Conservation (phyloP, 2,797 vertebrate species). For the Parotocinclus haroldoi region DNA sequence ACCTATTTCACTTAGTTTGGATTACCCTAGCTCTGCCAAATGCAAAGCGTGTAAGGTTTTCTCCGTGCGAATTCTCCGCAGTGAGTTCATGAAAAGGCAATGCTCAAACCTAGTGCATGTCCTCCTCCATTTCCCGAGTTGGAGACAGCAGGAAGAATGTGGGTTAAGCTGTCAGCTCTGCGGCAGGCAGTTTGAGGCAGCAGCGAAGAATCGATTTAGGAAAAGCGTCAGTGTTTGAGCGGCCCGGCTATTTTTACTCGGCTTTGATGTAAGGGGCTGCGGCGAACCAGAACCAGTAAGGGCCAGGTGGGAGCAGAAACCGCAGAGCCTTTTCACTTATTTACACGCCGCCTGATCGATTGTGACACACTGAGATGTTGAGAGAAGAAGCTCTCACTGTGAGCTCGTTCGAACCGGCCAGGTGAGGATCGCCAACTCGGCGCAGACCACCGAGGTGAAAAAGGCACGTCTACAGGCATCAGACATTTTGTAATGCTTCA, state of each 20-base stretch:
- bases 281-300: conserved; percentile 43
- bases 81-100: background rate
- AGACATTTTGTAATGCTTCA: too few species aligned
- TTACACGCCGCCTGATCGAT: conserved; percentile 14
- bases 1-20: background rate
- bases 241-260: conserved; percentile 49
- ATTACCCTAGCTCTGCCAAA: background rate
- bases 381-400: background rate
- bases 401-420: conserved; percentile 1
- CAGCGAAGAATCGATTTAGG: conserved; percentile 48
- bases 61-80: background rate
- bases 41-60: background rate
- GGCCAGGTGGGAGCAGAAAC: conserved; percentile 50
- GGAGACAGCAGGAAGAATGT: conserved; percentile 27
- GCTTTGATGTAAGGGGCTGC: conserved; percentile 50
- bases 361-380: background rate
- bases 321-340: background rate
- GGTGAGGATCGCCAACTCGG: background rate
- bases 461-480: too few species aligned
- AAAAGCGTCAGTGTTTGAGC: conserved; percentile 46
- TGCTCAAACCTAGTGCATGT: background rate
- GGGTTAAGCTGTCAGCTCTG: conserved; percentile 34
- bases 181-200: conserved; percentile 49
- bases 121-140: conserved; percentile 4
- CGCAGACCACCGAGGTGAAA: background rate